phyloP scores from a whole-genome alignment of 2,113 vertebrate species.

The Ifrita kowaldi region DNA sequence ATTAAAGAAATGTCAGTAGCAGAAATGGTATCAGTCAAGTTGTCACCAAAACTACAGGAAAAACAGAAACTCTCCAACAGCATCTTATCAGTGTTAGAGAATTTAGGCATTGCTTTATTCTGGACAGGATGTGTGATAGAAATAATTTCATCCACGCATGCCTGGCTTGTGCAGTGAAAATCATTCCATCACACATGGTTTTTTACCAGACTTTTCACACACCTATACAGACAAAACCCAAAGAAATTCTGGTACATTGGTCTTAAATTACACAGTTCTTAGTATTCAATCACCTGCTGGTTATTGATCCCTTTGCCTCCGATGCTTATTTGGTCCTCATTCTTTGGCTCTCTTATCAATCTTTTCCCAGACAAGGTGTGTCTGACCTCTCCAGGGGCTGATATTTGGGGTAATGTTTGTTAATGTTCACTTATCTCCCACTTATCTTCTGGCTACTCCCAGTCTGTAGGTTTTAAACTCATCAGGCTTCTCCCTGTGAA shows the following conservation, averaged over 20 bases:
- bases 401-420: fast-evolving
- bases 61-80: not conserved
- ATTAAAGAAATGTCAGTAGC: not conserved
- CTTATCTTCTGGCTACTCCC: not conserved
- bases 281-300: not conserved
- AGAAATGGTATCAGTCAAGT: not conserved
- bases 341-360: not conserved
- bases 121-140: not conserved
- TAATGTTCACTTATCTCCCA: not conserved
- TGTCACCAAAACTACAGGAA: fast-evolving
- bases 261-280: not conserved
- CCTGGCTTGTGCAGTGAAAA: not conserved
- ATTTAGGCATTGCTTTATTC: not conserved
- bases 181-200: no score
- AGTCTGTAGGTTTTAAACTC: not conserved
- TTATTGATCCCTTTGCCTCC: not conserved
- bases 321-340: not conserved
- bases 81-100: not conserved
- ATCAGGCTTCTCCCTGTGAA: not conserved
- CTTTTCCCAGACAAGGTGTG: not conserved
- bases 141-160: not conserved
- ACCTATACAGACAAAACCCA: not conserved
- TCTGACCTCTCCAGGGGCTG: not conserved
- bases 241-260: not conserved
- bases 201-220: not conserved